Evolutionary conservation across 2,113 vertebrate genomes (phyloP), one percentile per base, ranked within the genome.

Genomic region (Pristiophorus japonicus): DNA sequence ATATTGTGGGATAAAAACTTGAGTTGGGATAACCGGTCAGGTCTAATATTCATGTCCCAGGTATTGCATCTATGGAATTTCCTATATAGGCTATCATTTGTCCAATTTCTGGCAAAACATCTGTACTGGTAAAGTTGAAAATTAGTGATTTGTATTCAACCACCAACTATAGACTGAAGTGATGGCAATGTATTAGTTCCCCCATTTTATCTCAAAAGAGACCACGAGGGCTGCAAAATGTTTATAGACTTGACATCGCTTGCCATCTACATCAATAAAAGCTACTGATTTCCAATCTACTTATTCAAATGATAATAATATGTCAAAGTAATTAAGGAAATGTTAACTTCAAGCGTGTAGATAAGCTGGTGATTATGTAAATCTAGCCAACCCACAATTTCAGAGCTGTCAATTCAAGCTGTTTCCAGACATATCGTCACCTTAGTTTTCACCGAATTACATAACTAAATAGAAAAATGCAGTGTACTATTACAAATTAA

Each of bases 291-390:
- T 93, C 63, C 63, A 93, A 42, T 42, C 22, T 66, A 42, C 1
- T 45, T 42, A 93, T 67, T 65, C 22, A 93, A 92, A 42, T 66
- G 10, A 24, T 22, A 24, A 67, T 45, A 94, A 94, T 7, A 18
- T 30, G 14, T 66, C 38, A 94, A 67, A 94, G 51, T 55, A 59
- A 42, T 94, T 51, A 30, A 94, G 24, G 24, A 66, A 38, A 24
- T 94, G 24, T 51, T 94, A 47, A 70, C 51, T 27, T 94, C 65
- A 94, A 94, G 65, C 24, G 34, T 47, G 4, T n/a, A 16, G 66
- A 34, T 65, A 94, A 94, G 38, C 14, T 94, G 91, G 8, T 22
- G 62, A 67, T 94, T 66, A 66, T 66, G 62, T 94, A 94, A 66
- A 94, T 94, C 59, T 45, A 27, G 22, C 34, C 55, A 92, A 65